A percentile compares a stretch with the other conserved stretches of the same genome.
phyloP scores from a whole-genome alignment of 2,113 vertebrate genomes.

The Megaptera novaeangliae region DNA sequence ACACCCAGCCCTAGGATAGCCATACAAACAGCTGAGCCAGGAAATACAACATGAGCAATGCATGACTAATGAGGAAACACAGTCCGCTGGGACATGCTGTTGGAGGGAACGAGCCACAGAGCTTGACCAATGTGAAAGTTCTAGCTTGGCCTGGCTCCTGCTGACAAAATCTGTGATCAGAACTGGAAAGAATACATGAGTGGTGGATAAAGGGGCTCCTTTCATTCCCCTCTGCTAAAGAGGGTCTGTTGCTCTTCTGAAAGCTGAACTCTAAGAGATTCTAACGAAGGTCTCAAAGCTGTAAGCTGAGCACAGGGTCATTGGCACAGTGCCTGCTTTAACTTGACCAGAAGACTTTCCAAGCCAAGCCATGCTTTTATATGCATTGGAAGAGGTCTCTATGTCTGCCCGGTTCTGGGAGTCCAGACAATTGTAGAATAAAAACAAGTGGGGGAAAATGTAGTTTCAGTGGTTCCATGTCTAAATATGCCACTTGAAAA shows the following conservation, averaged over 20 bases:
- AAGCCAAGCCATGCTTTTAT: neutral
- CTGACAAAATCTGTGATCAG: neutral
- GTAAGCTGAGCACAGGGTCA: fast-evolving
- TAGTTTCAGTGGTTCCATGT: neutral
- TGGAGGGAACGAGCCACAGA: neutral
- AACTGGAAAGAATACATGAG: neutral
- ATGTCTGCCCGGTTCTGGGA: neutral
- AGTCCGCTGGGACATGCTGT: neutral
- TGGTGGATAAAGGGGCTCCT: neutral
- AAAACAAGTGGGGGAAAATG: neutral
- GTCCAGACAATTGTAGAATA: neutral
- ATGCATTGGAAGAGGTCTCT: neutral
- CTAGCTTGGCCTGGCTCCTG: neutral
- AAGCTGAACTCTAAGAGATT: neutral
- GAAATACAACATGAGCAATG: neutral
- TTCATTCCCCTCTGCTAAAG: neutral
- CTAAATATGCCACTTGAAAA: neutral
- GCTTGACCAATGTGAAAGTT: neutral
- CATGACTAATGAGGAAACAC: neutral
- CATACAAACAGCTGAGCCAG: neutral
- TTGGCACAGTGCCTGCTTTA: neutral
- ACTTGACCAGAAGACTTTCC: neutral
- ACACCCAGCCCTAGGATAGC: neutral
- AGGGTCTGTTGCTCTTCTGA: neutral
- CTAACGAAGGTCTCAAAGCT: neutral